Percentiles rank a stretch among this genome's conserved stretches.
These are phyloP conservation scores for Hedya salicella DNA, from an alignment of 2,888 invertebrate genomes.

Conservation along the genomic window DNA sequence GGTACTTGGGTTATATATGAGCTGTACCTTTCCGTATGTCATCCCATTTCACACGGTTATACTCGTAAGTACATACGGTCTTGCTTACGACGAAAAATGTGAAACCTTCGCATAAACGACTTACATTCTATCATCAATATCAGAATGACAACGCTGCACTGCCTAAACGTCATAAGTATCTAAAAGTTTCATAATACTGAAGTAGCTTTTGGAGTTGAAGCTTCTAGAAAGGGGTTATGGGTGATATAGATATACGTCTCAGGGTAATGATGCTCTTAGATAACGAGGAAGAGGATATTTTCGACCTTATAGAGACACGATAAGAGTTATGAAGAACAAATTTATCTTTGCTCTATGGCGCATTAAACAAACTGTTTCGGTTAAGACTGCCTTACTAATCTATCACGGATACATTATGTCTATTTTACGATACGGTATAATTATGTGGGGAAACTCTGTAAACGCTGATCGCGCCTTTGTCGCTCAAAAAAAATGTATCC, in stretches of 20 bases:
- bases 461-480: no score
- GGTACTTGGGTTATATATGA: neutral
- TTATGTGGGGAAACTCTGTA: no score
- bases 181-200: neutral
- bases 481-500: no score
- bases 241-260: conserved; percentile 14
- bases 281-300: conserved; percentile 22
- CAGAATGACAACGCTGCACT: neutral
- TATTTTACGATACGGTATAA: no score
- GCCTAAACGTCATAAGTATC: conserved; percentile 13
- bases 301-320: conserved; percentile 23
- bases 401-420: no score
- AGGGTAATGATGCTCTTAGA: conserved; percentile 30
- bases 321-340: no score
- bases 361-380: no score
- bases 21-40: conserved; percentile 1
- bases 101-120: conserved; percentile 34
- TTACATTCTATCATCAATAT: conserved; percentile 37
- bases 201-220: neutral
- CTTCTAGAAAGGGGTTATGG: conserved; percentile 12
- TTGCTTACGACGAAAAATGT: conserved; percentile 23
- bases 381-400: no score
- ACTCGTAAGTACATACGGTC: neutral
- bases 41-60: conserved; percentile 3
- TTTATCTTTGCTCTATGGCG: no score